Evolutionary conservation across 2,797 vertebrate genomes (phyloP), one percentile per base, ranked within the genome.

Genomic region (Synaphobranchus kaupii): DNA sequence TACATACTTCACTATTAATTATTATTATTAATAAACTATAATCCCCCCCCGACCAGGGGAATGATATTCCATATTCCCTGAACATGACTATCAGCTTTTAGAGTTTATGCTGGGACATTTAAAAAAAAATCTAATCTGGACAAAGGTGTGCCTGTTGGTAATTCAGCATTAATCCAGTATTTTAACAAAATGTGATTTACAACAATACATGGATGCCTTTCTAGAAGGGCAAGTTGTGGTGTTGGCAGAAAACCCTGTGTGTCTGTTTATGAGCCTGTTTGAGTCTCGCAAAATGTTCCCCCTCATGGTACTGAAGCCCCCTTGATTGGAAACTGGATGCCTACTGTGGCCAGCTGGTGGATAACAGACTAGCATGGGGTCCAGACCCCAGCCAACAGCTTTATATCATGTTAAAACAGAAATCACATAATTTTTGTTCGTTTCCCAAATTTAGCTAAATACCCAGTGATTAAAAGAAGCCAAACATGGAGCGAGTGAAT

Each of bases 271-370:
- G 92, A 94, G 92, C 91, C 83, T 92, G 92, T 93, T 91, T 91
- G 89, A 90, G 92, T 92, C 95, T 95, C 92, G 31, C 91, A 92
- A 93, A 92, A 91, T 91, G 92, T 87, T 88, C 92, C 91, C 92
- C 88, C 88, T 89, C 90, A 90, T 88, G 1, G 86, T 78, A 91
- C 93, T 94, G 92, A 94, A 93, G 92, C 91, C 89, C 89, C 88
- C 54, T 91, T 95, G 94, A 95, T 95, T 95, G 94, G 93, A 93
- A 93, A 93, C 92, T 91, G 94, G 93, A 92, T 90, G 85, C 93
- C 92, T 90, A 93, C 93, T 92, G 91, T 90, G 92, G 91, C 60
- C 91, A 92, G 91, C 92, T 93, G 92, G 92, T 54, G n/a, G 31
- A 86, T 66, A 63, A 54, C 50, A 34, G 39, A 84, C 89, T 89